Evolutionary conservation across 2,888 invertebrate genomes (phyloP).

Genomic region (Suillia variegata): DNA sequence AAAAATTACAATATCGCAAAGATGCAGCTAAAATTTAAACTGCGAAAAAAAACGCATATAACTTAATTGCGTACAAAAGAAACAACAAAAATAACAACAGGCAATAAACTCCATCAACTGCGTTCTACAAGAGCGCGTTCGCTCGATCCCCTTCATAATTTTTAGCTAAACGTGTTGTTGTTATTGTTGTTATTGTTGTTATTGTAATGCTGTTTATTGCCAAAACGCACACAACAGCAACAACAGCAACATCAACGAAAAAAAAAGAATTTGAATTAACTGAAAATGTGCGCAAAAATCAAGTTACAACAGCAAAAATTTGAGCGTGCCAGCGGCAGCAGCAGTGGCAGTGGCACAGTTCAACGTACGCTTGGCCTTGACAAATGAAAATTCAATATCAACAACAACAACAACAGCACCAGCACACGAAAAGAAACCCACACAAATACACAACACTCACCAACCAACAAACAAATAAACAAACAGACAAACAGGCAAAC

Average conservation of each 20-base stretch:
- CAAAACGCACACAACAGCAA: conserved; percentile 15
- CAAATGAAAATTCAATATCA: conserved; percentile 43
- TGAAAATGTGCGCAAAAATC: conserved; percentile 11
- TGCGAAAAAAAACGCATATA: not conserved
- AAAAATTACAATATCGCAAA: too few relatives aligned
- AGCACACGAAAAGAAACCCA: conserved; percentile 26
- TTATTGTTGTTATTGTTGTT: conserved; percentile 13
- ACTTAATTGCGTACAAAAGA: too few relatives aligned
- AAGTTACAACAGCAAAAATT: conserved; percentile 2
- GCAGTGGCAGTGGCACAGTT: conserved; percentile 28
- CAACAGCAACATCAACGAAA: conserved; percentile 10
- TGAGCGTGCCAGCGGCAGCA: too few relatives aligned
- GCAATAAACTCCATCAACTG: too few relatives aligned
- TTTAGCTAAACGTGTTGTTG: conserved; percentile 3
- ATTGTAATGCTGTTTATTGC: conserved; percentile 22
- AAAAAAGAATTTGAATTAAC: conserved; percentile 25
- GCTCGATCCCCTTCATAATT: conserved; percentile 19
- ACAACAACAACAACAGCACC: conserved; percentile 20
- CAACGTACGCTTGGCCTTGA: conserved; percentile 41
- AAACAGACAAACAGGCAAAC: conserved; percentile 23
- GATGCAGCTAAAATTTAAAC: not conserved
- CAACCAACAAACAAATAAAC: conserved; percentile 24
- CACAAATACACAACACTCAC: too few relatives aligned
- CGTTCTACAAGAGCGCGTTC: conserved; percentile 4
- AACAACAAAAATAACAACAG: not conserved